phyloP scores from a whole-genome alignment of 2,888 invertebrate species.

The Crematogaster levior region DNA sequence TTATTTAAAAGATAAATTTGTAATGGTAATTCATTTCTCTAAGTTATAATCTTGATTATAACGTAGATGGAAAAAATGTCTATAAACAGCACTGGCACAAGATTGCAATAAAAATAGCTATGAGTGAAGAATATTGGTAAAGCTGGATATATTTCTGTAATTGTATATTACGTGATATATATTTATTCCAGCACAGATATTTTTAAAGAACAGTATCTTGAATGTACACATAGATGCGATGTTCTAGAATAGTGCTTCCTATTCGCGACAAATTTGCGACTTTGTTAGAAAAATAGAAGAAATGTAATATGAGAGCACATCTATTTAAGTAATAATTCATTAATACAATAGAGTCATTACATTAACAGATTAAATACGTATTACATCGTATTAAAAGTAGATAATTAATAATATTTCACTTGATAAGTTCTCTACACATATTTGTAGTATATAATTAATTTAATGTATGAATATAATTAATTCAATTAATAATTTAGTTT shows the following conservation, averaged over 20 bases:
- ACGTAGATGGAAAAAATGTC: not conserved
- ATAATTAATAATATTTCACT: not conserved
- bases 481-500: conserved; percentile 31
- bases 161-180: conserved; percentile 55
- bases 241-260: conserved; percentile 36
- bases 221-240: conserved; percentile 21
- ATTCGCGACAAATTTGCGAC: not conserved
- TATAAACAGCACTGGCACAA: not conserved
- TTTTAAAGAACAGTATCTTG: conserved; percentile 31
- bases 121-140: not conserved
- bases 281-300: conserved; percentile 8
- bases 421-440: not conserved
- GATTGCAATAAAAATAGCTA: conserved; percentile 14
- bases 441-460: conserved; percentile 3
- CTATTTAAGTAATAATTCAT: conserved; percentile 13
- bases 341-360: not conserved
- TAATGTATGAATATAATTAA: not conserved
- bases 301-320: not conserved
- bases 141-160: conserved; percentile 48
- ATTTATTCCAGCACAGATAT: conserved; percentile 44
- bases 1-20: no score
- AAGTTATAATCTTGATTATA: conserved; percentile 38
- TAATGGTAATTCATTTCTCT: conserved; percentile 28
- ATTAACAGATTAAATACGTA: conserved; percentile 2
- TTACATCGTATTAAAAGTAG: not conserved